Percentiles rank a stretch among this genome's conserved stretches.
These are phyloP conservation scores for Amphiura filiformis DNA, from an alignment of 35 echinoderm and acorn worm species.

Conservation along the genomic window DNA sequence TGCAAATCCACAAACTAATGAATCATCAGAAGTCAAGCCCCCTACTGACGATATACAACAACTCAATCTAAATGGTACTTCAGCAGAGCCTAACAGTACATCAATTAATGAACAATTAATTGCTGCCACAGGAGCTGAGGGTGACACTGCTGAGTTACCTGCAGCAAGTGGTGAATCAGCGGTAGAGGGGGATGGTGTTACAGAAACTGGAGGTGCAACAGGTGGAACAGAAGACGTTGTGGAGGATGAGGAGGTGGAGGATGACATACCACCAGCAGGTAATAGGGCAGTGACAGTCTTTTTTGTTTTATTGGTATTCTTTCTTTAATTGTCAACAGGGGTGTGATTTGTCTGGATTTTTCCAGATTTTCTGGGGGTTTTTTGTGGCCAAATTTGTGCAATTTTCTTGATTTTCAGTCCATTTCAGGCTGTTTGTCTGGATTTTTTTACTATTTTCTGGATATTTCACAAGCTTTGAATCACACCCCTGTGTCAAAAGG, in stretches of 20 bases:
- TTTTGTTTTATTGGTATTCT: not conserved
- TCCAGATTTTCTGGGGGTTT: not conserved
- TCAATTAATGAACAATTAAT: not conserved
- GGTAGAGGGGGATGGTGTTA: slow-evolving; percentile 2
- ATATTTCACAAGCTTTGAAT: no score
- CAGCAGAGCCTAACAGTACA: not conserved
- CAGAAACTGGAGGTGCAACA: not conserved
- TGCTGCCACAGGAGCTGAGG: slow-evolving; percentile 25
- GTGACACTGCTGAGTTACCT: slow-evolving; percentile 11
- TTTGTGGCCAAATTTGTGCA: no score
- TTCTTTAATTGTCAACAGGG: not conserved
- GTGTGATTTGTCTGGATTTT: not conserved
- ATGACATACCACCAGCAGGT: slow-evolving; percentile 4
- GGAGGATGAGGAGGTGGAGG: not conserved
- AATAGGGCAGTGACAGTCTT: not conserved
- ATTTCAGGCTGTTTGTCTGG: no score
- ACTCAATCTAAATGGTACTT: not conserved
- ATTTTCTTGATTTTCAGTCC: no score
- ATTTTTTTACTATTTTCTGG: no score
- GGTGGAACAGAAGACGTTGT: not conserved
- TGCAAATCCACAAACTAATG: not conserved
- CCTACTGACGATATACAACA: not conserved
- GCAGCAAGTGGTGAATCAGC: slow-evolving; percentile 19
- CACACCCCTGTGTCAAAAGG: no score
- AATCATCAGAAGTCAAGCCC: not conserved